Base-by-base conservation (phyloP, 2,113 vertebrate genomes). In the Genyomyrus donnyi region DNA sequence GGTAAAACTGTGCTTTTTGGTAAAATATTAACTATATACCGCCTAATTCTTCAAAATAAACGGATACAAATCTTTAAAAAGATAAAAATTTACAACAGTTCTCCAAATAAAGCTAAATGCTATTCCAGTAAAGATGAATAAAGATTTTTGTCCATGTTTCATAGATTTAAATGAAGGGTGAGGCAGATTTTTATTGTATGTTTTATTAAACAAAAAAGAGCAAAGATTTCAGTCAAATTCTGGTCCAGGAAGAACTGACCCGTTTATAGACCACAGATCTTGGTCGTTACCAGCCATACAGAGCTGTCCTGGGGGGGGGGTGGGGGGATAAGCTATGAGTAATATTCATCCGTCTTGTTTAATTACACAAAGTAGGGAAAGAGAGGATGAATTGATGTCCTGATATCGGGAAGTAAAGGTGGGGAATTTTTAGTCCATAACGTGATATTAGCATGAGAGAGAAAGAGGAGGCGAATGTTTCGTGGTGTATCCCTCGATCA, bases 401-500 rank as follows among this genome's bases (percentile, higher is more conserved):
- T 35, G 48, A 80, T 39, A 80, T 80, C 77, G 89, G n/a, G 48
- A 80, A 88, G 17, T 70, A 74, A 58, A 74, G 17, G 62, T 85
- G 85, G 56, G 10, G n/a, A 5, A 48, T 35, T 90, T 91, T 89
- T 86, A 85, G 88, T 91, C 77, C n/a, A 5, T 48, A 83, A 86
- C 42, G 48, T 85, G 52, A 89, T 88, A 88, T 89, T 77, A 89
- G 53, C 49, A 24, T 53, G 56, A 89, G 70, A 2, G 19, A 10
- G 15, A 17, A 17, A 66, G 56, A 27, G 27, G 10, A 45, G 53
- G 21, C 0, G 2, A 50, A 19, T 13, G 19, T 11, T 45, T 13
- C 53, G 7, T 53, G 35, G 31, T 7, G 35, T 17, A 13, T 45
- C 17, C 56, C 35, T 42, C 1, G 56, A 42, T 88, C 42, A n/a